Evolutionary conservation across 1,140 invertebrate species (phyloP).

Genomic region (Zaprionus lachaisei): DNA sequence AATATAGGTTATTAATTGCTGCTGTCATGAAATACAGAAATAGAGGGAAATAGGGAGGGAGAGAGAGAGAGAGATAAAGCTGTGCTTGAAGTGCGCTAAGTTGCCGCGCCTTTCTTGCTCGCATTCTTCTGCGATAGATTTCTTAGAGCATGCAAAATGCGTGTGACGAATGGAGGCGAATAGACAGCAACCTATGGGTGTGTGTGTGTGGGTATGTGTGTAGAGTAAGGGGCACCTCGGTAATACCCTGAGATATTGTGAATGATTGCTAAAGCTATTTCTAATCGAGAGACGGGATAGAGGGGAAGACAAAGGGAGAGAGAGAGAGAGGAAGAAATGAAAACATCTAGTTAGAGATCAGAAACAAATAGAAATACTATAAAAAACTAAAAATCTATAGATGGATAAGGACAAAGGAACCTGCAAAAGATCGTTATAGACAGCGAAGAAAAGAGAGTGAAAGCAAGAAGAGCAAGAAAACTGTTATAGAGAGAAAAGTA

Average conservation of each 20-base stretch:
- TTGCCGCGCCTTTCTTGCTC: slow-evolving; percentile 26
- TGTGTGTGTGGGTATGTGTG: not conserved
- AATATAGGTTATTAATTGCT: slow-evolving; percentile 60
- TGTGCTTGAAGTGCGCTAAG: slow-evolving; percentile 36
- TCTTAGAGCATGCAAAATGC: slow-evolving; percentile 56
- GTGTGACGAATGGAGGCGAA: slow-evolving; percentile 9
- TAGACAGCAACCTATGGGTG: not conserved
- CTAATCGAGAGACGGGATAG: not conserved
- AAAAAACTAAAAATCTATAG: not conserved
- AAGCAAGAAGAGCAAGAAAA: too few relatives aligned
- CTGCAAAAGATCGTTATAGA: too few relatives aligned
- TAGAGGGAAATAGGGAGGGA: not conserved
- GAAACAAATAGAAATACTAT: not conserved
- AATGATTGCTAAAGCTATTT: not conserved
- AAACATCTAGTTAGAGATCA: not conserved
- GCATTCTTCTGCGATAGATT: slow-evolving; percentile 26
- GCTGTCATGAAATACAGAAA: slow-evolving; percentile 19
- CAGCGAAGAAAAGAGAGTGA: too few relatives aligned
- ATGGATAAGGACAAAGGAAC: too few relatives aligned
- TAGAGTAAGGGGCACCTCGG: not conserved
- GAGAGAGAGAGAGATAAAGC: not conserved
- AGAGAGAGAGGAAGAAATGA: not conserved
- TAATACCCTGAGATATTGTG: not conserved
- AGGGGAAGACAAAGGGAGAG: not conserved
- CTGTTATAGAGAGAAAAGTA: too few relatives aligned